Conservation (phyloP, 37 sponge, comb jelly and placozoan genomes). For the Tethya wilhelma region DNA sequence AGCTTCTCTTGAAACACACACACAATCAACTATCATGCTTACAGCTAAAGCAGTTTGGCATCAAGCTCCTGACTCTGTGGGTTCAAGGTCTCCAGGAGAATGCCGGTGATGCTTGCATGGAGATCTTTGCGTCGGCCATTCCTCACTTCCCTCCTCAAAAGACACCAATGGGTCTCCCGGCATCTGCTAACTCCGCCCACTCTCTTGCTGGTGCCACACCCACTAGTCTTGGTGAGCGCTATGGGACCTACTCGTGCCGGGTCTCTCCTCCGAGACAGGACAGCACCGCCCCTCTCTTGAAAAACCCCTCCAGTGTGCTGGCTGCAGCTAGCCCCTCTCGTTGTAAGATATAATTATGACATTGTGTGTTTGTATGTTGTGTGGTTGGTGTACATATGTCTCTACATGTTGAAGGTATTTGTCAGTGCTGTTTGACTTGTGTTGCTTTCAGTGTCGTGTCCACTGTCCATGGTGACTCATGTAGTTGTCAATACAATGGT, state of each 20-base stretch:
- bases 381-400: background rate
- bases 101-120: conserved; percentile 72
- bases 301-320: background rate
- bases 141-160: conserved; percentile 85
- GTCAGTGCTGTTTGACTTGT: background rate
- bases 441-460: too few relatives aligned
- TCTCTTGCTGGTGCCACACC: background rate
- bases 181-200: background rate
- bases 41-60: conserved; percentile 66
- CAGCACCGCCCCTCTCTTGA: background rate
- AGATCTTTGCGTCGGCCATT: conserved; percentile 83
- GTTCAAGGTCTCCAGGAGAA: conserved; percentile 82
- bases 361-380: background rate
- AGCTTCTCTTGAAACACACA: background rate
- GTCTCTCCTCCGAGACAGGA: too few relatives aligned
- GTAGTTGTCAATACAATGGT: too few relatives aligned
- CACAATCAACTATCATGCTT: background rate
- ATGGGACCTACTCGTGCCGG: conserved; percentile 34
- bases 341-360: background rate
- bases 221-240: conserved; percentile 45
- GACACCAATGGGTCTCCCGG: conserved; percentile 66
- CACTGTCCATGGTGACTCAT: too few relatives aligned
- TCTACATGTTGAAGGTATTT: background rate
- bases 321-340: background rate
- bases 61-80: conserved; percentile 84